Base-by-base conservation (phyloP, 92 coral and sea anemone species). In the Heliopora coerulea region DNA sequence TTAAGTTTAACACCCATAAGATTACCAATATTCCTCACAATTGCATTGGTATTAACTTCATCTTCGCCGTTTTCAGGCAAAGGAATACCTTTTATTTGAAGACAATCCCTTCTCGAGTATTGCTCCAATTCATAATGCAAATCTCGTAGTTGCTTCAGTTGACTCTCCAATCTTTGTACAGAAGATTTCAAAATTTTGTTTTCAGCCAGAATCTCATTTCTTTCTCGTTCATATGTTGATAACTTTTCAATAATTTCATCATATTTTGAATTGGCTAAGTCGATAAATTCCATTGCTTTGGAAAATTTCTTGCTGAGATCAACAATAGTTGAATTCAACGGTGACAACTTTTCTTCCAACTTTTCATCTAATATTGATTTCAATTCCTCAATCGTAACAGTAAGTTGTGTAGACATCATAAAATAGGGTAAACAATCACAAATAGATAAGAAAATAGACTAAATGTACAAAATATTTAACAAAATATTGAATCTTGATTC, bases 1-100 rank as follows among this genome's bases (percentile, higher is more conserved):
- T 68, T 52, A 3, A 85, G 42, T 21, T 66, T 62, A 17, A 85
- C 68, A 59, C 82, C 83, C 56, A 80, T 68, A 17, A 78, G 27
- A 11, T 76, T n/a, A 21, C 82, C 85, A 24, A 81, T 50, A 40
- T 68, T 79, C 46, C 35, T 56, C 41, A 66, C 54, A 25, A 42
- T 41, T 1, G 56, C 66, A 57, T 59, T 57, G 14, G 83, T 79
- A 57, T 68, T 46, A 1, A 29, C 54, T 31, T 56, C 28, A 1
- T n/a, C 77, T 7, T 28, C 4, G 13, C 4, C 8, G 2, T 14
- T 12, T 42, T 41, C 20, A 13, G 57, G 31, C n/a, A 9, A 48
- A 7, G 69, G 69, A 40, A 66, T 66, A 21, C 73, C 73, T 18
- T 40, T 17, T 10, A 54, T 34, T 32, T 73, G 65, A 11, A 57